phyloP scores from a whole-genome alignment of 2,113 vertebrate genomes.

The Nerophis lumbriciformis region DNA sequence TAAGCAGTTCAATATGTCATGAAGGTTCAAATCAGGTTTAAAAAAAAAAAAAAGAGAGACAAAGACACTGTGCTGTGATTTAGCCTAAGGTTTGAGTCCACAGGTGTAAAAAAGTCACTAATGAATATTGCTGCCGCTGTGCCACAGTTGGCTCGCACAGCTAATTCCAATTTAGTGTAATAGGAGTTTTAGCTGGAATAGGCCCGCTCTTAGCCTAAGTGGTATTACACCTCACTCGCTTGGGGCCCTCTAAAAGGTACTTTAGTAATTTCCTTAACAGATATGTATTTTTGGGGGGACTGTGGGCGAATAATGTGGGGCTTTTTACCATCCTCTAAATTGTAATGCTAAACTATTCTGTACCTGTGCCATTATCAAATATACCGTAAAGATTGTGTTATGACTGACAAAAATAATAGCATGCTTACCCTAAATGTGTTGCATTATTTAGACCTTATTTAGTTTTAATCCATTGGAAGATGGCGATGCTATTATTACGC shows the following conservation, averaged over 20 bases:
- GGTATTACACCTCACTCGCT: background rate
- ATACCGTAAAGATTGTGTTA: too few species aligned
- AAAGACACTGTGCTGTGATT: background rate
- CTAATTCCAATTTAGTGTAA: constrained; percentile 7
- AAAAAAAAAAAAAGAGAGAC: too few species aligned
- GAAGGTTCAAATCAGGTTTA: background rate
- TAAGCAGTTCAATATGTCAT: constrained; percentile 1
- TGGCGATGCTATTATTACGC: too few species aligned
- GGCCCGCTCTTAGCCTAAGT: constrained; percentile 1
- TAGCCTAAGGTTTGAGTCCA: background rate
- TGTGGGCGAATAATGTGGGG: background rate
- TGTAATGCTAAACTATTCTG: background rate
- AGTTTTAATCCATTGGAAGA: too few species aligned
- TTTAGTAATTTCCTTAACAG: background rate
- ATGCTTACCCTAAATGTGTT: too few species aligned
- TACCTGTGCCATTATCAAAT: too few species aligned
- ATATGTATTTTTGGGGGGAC: background rate
- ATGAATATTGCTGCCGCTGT: constrained; percentile 3
- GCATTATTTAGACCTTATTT: too few species aligned
- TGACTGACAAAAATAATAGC: too few species aligned
- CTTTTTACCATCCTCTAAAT: background rate
- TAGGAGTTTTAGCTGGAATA: background rate
- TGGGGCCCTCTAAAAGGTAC: background rate
- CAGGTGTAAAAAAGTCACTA: constrained; percentile 1
- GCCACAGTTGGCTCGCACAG: constrained; percentile 1